A percentile compares a stretch with the other conserved stretches of the same genome.
These are phyloP conservation scores for Xylocampa areola DNA, from an alignment of 2,888 invertebrate species.

Conservation along the genomic window DNA sequence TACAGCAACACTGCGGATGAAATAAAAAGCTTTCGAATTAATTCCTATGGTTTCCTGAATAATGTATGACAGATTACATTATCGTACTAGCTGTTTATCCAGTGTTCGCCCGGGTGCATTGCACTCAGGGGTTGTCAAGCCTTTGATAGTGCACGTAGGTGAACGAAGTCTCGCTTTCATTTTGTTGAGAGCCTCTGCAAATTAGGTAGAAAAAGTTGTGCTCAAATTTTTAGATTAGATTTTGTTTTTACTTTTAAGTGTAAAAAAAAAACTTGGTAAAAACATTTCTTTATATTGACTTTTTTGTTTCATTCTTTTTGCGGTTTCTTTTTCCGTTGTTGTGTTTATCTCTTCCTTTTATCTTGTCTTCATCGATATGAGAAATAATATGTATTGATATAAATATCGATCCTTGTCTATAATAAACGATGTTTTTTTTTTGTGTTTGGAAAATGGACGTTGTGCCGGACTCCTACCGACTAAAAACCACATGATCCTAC, in stretches of 20 bases:
- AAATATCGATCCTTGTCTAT: too few species aligned
- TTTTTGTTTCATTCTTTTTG: too few species aligned
- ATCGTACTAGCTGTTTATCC: slow-evolving; percentile 67
- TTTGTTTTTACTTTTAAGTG: not conserved
- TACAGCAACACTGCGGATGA: slow-evolving; percentile 47
- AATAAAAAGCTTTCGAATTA: slow-evolving; percentile 73
- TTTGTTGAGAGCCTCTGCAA: slow-evolving; percentile 29
- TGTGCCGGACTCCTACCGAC: too few species aligned
- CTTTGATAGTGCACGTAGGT: slow-evolving; percentile 43
- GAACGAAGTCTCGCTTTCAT: slow-evolving; percentile 39
- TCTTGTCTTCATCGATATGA: too few species aligned
- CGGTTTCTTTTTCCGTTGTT: too few species aligned
- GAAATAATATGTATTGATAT: too few species aligned
- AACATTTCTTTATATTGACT: too few species aligned
- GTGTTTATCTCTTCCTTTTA: too few species aligned
- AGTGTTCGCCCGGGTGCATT: slow-evolving; percentile 56
- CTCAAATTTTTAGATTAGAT: not conserved
- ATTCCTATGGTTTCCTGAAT: slow-evolving; percentile 72
- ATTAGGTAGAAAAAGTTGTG: slow-evolving; percentile 26
- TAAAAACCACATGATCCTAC: too few species aligned
- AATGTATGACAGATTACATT: slow-evolving; percentile 74
- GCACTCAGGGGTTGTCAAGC: slow-evolving; percentile 52
- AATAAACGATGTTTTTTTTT: too few species aligned
- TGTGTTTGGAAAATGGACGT: too few species aligned
- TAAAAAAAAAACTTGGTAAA: too few species aligned